Evolutionary conservation across 2,113 vertebrate species (phyloP).

Genomic region (Phoxinus phoxinus): DNA sequence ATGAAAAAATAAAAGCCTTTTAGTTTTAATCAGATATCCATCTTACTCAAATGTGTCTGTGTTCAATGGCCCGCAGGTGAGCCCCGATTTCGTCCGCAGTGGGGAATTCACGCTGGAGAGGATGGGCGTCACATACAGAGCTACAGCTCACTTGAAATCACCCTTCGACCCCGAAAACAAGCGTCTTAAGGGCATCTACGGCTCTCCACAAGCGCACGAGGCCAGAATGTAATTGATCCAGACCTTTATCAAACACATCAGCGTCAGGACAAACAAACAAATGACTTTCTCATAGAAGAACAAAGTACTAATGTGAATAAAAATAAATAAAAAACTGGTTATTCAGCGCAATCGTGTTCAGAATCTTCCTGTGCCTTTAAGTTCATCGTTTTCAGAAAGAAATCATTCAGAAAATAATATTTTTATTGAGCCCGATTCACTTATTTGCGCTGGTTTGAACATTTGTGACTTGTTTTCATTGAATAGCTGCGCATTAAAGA

Average conservation of each 20-base stretch:
- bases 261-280: not conserved
- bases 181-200: slow-evolving; percentile 89
- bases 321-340: not conserved
- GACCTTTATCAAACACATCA: slow-evolving; percentile 10
- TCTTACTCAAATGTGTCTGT: not conserved
- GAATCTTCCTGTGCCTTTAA: not conserved
- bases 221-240: not conserved
- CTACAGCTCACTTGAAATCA: slow-evolving; percentile 86
- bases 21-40: not conserved
- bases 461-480: not conserved
- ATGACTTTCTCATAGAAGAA: not conserved
- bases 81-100: slow-evolving; percentile 83
- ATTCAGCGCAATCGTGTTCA: not conserved
- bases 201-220: slow-evolving; percentile 50
- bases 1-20: not conserved
- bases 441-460: not conserved
- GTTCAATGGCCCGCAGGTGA: slow-evolving; percentile 75
- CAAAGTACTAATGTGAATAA: not conserved
- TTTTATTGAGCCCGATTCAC: not conserved
- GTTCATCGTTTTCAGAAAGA: not conserved
- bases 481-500: not conserved
- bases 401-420: not conserved
- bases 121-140: slow-evolving; percentile 87
- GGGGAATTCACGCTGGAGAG: slow-evolving; percentile 88
- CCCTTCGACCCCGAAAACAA: slow-evolving; percentile 93